Evolutionary conservation across 1,140 invertebrate genomes (phyloP).

Genomic region (Drosophila tsacasi): DNA sequence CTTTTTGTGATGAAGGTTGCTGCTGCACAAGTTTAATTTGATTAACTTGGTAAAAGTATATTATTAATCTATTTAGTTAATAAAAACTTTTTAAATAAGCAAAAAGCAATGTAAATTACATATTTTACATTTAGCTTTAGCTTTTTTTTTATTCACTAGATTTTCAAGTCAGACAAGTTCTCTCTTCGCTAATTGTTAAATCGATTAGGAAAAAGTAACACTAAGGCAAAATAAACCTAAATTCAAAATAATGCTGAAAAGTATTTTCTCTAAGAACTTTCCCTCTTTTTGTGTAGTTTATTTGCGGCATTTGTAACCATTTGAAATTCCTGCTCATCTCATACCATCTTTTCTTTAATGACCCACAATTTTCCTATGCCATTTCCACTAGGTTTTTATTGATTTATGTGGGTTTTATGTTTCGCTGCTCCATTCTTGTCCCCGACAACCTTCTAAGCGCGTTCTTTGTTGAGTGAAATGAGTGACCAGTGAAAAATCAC

Average conservation of each 20-base stretch:
- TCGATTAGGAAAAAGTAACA: neutral
- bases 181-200: neutral
- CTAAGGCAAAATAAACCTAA: neutral
- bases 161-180: neutral
- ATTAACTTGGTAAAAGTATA: slow-evolving; percentile 19
- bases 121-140: neutral
- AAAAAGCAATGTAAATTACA: neutral
- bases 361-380: slow-evolving; percentile 19
- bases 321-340: slow-evolving; percentile 9
- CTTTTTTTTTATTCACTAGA: neutral
- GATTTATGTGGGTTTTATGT: slow-evolving; percentile 52
- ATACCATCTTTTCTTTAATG: slow-evolving; percentile 8
- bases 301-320: slow-evolving; percentile 1
- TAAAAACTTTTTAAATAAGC: neutral
- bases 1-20: slow-evolving; percentile 29
- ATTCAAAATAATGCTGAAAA: neutral
- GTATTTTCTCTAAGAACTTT: neutral
- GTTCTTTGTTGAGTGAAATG: slow-evolving; percentile 7
- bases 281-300: neutral
- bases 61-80: neutral
- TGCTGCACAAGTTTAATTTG: slow-evolving; percentile 17
- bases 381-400: slow-evolving; percentile 22
- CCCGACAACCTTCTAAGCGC: slow-evolving; percentile 22
- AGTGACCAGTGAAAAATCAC: slow-evolving; percentile 6
- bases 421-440: slow-evolving; percentile 26